Evolutionary conservation across 2,797 vertebrate species (phyloP).

Genomic region (Eurystomus glaucurus): DNA sequence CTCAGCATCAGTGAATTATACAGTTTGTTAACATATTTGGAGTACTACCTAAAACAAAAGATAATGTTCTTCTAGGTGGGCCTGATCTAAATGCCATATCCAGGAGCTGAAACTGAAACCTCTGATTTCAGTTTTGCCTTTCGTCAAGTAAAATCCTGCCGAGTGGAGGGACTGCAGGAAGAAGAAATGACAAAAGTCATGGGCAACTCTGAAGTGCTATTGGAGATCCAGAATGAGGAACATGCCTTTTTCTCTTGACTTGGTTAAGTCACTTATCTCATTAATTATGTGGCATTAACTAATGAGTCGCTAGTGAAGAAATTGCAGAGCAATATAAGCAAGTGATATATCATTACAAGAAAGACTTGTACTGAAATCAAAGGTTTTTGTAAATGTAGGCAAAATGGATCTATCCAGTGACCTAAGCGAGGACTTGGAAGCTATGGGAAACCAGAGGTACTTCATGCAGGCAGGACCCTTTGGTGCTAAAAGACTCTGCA

Average conservation of each 20-base stretch:
- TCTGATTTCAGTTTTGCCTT: not conserved
- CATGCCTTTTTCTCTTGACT: not conserved
- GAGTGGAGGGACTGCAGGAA: not conserved
- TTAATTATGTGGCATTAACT: not conserved
- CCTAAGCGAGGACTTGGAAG: not conserved
- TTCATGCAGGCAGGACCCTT: not conserved
- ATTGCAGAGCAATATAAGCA: not conserved
- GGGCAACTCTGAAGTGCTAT: not conserved
- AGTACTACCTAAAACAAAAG: not conserved
- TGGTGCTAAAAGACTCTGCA: not conserved
- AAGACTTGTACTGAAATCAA: not conserved
- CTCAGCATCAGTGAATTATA: not conserved
- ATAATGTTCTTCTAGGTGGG: not conserved
- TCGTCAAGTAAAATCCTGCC: not conserved
- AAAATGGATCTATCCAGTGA: not conserved
- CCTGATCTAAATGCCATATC: not conserved
- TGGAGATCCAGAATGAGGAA: not conserved
- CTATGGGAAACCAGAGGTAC: not conserved
- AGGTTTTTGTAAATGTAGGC: not conserved
- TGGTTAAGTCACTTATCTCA: not conserved
- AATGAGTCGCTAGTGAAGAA: not conserved
- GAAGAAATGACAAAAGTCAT: accelerated
- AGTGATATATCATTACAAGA: not conserved
- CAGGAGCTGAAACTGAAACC: not conserved
- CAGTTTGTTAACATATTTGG: not conserved